Evolutionary conservation across 1,140 invertebrate species (phyloP), one percentile per base, ranked within the genome.

Genomic region (Plectus sambesii): DNA sequence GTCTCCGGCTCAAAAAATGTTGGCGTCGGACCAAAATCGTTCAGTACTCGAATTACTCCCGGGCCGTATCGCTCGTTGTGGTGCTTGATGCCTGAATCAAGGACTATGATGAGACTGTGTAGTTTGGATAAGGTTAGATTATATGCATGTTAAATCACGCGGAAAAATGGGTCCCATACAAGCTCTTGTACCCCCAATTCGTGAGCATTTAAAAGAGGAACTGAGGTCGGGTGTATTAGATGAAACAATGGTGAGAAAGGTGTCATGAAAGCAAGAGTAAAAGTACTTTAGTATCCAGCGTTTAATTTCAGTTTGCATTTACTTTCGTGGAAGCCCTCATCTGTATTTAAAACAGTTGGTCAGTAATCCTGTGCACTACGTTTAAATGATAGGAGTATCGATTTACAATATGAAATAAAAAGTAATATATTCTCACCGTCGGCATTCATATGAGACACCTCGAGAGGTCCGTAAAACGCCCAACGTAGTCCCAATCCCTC

Each of bases 401-500:
- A 39, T 36, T 9, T n/a, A 5, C 24, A 39, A 23, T 49, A 49
- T 44, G 30, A 42, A 20, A 6, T 15, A 22, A 41, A 42, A 19
- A 19, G 26, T 35, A 24, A 5, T 25, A 38, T 37, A 37, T 5
- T 6, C 2, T 39, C 45, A 77, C 87, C 88, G 73, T 88, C 82
- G 23, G 88, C 87, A 74, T 96, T 96, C 20, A 96, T 75, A 73
- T 93, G 88, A 19, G 85, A 84, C 0, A 87, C 89, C 75, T 96
- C 87, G 42, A 94, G 75, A 1, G 87, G 82, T 20, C 92, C 92
- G 17, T 93, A 74, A 69, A 94, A 94, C 3, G 88, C 88, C 68
- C 94, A 97, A 47, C 90, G 77, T 77, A 85, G 84, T 15, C 88
- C 90, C 8, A 97, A 75, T 17, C 92, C 92, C 71, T 92, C 83